phyloP scores from a whole-genome alignment of 1,140 invertebrate genomes.

The Leptinotarsa texana region DNA sequence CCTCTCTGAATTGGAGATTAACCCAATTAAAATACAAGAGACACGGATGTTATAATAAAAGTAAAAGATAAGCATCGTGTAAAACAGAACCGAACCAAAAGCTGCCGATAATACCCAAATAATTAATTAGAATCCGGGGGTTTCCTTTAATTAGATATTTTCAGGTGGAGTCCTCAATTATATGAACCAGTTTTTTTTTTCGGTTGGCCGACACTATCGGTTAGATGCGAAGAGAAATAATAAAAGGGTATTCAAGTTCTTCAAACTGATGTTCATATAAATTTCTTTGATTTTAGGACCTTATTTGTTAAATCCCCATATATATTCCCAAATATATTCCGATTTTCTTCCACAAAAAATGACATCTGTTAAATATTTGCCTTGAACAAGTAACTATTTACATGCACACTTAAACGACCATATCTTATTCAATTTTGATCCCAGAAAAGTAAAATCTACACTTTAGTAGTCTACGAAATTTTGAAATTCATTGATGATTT shows the following conservation, averaged over 20 bases:
- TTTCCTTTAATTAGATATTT: constrained; percentile 3
- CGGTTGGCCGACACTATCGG: background rate
- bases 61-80: constrained; percentile 3
- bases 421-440: no score
- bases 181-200: background rate
- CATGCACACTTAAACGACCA: no score
- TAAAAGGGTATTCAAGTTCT: background rate
- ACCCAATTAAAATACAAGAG: constrained; percentile 6
- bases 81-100: background rate
- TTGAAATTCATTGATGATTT: no score
- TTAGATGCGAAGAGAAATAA: background rate
- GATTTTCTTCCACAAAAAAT: no score
- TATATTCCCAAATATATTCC: no score
- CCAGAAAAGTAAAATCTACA: no score
- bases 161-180: background rate
- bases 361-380: no score
- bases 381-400: no score
- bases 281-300: no score
- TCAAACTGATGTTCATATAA: no score
- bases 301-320: no score
- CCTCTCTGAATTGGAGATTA: background rate
- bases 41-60: constrained; percentile 3
- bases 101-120: constrained; percentile 2
- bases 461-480: no score
- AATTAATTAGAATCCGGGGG: background rate